A percentile compares a stretch with the other conserved stretches of the same genome.
phyloP scores from a whole-genome alignment of 2,888 invertebrate genomes.

The Agrilus biguttatus region DNA sequence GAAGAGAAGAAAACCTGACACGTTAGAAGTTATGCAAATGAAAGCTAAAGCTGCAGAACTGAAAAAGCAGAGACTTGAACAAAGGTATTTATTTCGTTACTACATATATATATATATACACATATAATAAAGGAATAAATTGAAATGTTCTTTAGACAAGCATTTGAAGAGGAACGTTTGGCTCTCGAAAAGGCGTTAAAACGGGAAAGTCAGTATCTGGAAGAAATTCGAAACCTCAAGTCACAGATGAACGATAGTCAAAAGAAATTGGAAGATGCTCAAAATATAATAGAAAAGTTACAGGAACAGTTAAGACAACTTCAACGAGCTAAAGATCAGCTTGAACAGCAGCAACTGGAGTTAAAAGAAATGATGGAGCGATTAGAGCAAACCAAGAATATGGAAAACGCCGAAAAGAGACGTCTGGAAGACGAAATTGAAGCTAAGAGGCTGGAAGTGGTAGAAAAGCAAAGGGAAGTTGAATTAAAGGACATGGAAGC shows the following conservation, averaged over 20 bases:
- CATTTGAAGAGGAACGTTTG: conserved; percentile 77
- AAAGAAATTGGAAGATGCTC: conserved; percentile 58
- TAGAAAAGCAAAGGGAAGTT: conserved; percentile 21
- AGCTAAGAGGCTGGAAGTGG: conserved; percentile 51
- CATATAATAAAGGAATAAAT: not conserved
- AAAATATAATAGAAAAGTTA: conserved; percentile 66
- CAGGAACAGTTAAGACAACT: conserved; percentile 81
- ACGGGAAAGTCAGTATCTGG: conserved; percentile 90
- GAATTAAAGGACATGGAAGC: conserved; percentile 23
- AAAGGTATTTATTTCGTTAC: conserved; percentile 41
- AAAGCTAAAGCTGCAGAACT: conserved; percentile 95
- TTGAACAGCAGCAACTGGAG: conserved; percentile 72
- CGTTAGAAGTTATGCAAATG: conserved; percentile 99
- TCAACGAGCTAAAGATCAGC: conserved; percentile 77
- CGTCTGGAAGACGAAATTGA: conserved; percentile 81
- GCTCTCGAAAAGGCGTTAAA: conserved; percentile 90
- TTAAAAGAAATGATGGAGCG: conserved; percentile 79
- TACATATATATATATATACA: not conserved
- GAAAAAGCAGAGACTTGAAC: conserved; percentile 79
- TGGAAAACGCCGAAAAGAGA: conserved; percentile 70
- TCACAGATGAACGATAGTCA: conserved; percentile 83
- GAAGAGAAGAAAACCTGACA: conserved; percentile 94
- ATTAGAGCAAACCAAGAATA: conserved; percentile 77
- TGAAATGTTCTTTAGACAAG: conserved; percentile 45
- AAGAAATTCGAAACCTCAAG: conserved; percentile 73